phyloP scores from a whole-genome alignment of 2,797 vertebrate genomes.

The Xiphorhynchus erythropygius region DNA sequence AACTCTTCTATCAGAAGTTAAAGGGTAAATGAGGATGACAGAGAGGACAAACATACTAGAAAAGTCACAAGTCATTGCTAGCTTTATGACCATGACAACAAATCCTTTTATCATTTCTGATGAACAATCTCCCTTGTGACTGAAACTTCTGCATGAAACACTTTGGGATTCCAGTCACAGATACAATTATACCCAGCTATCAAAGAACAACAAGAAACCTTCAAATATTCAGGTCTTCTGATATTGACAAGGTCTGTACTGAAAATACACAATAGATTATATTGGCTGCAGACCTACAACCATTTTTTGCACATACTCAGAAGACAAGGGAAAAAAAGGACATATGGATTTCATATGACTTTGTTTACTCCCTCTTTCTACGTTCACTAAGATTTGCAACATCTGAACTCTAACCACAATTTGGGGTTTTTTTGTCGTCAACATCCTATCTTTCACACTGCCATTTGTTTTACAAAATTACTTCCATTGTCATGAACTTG shows the following conservation, averaged over 20 bases:
- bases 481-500: background rate
- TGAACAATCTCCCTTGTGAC: background rate
- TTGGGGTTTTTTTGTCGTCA: background rate
- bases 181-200: background rate
- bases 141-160: background rate
- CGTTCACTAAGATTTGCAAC: background rate
- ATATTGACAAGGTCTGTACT: background rate
- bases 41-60: background rate
- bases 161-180: background rate
- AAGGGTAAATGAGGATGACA: background rate
- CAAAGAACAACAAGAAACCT: background rate
- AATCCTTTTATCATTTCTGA: background rate
- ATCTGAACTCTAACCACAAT: background rate
- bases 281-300: background rate
- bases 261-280: background rate
- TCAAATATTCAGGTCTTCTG: background rate
- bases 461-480: conserved; percentile 16
- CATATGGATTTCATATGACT: background rate
- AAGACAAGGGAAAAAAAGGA: background rate
- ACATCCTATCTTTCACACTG: background rate
- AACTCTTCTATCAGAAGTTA: background rate
- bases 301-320: background rate
- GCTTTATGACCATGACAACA: background rate
- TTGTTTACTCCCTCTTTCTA: background rate
- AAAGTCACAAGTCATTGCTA: background rate